phyloP scores from a whole-genome alignment of 2,113 vertebrate genomes.

The Larimichthys polyactis region DNA sequence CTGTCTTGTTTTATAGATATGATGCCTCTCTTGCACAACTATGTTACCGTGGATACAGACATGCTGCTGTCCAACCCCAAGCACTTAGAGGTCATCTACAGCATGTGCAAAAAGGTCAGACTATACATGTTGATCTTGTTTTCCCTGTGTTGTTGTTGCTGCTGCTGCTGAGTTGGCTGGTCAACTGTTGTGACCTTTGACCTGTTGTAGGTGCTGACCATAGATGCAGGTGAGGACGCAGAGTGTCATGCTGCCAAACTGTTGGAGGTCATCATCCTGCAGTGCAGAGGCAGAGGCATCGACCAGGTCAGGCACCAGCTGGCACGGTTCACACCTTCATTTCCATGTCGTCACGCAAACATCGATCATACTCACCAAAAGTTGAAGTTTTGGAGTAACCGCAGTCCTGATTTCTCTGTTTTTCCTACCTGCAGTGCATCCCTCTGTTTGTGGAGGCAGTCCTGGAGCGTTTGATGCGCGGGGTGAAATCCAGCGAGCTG shows the following conservation, averaged over 20 bases:
- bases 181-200: not conserved
- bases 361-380: too few species aligned
- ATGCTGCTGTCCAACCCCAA: slow-evolving; percentile 94
- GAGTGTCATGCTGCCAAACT: slow-evolving; percentile 98
- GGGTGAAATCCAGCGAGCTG: slow-evolving; percentile 95
- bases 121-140: not conserved
- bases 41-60: slow-evolving; percentile 96
- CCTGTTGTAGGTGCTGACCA: slow-evolving; percentile 89
- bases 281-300: slow-evolving; percentile 94
- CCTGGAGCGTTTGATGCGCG: slow-evolving; percentile 93
- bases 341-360: not conserved
- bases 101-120: slow-evolving; percentile 98
- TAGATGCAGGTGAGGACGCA: slow-evolving; percentile 93
- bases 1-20: slow-evolving; percentile 87
- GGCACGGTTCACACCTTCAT: not conserved
- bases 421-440: slow-evolving; percentile 86
- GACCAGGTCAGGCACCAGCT: slow-evolving; percentile 89
- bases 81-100: slow-evolving; percentile 95
- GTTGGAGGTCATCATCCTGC: slow-evolving; percentile 95
- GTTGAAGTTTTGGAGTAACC: not conserved
- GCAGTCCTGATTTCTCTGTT: not conserved
- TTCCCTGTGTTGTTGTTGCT: not conserved
- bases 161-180: not conserved
- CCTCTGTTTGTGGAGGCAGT: slow-evolving; percentile 95
- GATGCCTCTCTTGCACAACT: slow-evolving; percentile 99